A percentile compares a stretch with the other conserved stretches of the same genome.
phyloP scores from a whole-genome alignment of 1,140 invertebrate species.

The Listronotus oregonensis region DNA sequence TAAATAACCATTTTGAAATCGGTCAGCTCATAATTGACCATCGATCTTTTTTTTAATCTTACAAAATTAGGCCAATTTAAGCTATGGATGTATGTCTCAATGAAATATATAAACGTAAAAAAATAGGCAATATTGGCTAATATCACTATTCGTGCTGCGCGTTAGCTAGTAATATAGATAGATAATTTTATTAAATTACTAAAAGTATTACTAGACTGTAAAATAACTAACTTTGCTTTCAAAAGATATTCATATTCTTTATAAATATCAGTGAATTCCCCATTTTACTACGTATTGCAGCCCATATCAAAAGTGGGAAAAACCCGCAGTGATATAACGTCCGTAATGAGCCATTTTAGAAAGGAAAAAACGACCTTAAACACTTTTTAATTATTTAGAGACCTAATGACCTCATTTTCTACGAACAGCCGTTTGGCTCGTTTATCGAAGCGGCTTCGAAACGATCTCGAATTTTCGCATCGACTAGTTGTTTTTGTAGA shows the following conservation, averaged over 20 bases:
- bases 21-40: too few species aligned
- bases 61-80: too few species aligned
- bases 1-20: too few species aligned
- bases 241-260: neutral
- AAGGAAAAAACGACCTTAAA: constrained; percentile 35
- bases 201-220: neutral
- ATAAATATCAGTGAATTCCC: neutral
- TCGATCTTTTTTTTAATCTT: too few species aligned
- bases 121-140: too few species aligned
- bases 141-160: too few species aligned
- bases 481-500: too few species aligned
- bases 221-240: neutral
- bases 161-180: too few species aligned
- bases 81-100: too few species aligned
- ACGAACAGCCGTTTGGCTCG: constrained; percentile 21
- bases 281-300: neutral
- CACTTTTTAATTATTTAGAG: constrained; percentile 33
- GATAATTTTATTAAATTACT: too few species aligned
- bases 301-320: constrained; percentile 18
- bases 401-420: constrained; percentile 33
- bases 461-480: constrained; percentile 12
- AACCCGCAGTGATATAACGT: constrained; percentile 11
- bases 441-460: neutral
- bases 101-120: too few species aligned
- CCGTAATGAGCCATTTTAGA: constrained; percentile 19